Evolutionary conservation across 2,113 vertebrate genomes (phyloP).

Genomic region (Oophaga pumilio): DNA sequence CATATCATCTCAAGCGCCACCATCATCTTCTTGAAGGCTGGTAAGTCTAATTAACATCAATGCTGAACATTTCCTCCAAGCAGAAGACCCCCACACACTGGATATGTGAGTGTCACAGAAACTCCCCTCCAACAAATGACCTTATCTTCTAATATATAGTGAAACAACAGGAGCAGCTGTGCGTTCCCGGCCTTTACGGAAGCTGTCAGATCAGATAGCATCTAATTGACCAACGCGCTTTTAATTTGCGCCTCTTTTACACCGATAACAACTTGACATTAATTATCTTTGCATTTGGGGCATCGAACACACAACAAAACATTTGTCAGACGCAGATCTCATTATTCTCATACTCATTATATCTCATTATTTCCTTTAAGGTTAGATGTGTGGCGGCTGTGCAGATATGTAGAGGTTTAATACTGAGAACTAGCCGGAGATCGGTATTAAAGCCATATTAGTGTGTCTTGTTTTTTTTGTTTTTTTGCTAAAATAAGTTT

Average conservation of each 20-base stretch:
- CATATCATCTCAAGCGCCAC: neutral
- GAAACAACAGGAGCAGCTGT: constrained; percentile 45
- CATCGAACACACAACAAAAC: constrained; percentile 63
- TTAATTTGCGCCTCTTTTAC: constrained; percentile 63
- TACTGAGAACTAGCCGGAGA: neutral
- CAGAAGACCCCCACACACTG: neutral
- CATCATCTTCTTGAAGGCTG: neutral
- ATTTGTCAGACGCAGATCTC: constrained; percentile 48
- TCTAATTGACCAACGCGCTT: constrained; percentile 66
- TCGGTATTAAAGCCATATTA: neutral
- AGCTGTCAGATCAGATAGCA: constrained; percentile 68
- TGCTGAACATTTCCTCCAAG: neutral
- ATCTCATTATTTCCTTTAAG: constrained; percentile 43
- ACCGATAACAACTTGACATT: constrained; percentile 69
- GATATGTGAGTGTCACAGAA: neutral
- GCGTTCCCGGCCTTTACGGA: constrained; percentile 63
- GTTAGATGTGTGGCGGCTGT: neutral
- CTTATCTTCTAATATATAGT: neutral
- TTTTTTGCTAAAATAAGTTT: neutral
- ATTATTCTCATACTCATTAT: neutral
- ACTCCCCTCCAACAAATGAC: constrained; percentile 16
- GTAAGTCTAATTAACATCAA: neutral
- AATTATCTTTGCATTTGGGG: constrained; percentile 69
- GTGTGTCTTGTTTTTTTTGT: neutral
- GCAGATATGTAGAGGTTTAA: neutral